phyloP scores from a whole-genome alignment of 2,113 vertebrate species.

The Carassius gibelio region DNA sequence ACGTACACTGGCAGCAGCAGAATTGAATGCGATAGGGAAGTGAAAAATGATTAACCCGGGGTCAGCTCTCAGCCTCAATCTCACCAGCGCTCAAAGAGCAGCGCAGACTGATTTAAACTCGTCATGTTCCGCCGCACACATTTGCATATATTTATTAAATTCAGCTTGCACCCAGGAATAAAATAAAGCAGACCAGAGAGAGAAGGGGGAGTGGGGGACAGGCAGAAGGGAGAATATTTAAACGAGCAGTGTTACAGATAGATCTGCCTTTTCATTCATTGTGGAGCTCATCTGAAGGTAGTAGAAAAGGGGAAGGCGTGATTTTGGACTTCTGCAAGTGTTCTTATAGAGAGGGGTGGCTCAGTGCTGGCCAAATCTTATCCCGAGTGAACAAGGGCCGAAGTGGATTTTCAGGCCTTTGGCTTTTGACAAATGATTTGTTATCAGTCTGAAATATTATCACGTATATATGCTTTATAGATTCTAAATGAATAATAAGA shows the following conservation, averaged over 20 bases:
- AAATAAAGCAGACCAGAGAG: constrained; percentile 74
- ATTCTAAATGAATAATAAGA: neutral
- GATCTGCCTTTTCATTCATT: constrained; percentile 79
- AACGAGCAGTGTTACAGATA: constrained; percentile 78
- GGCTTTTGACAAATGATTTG: constrained; percentile 12
- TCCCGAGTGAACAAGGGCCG: neutral
- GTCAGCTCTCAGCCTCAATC: constrained; percentile 90
- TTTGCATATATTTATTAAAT: constrained; percentile 94
- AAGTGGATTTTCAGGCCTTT: constrained; percentile 12
- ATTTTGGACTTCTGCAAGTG: constrained; percentile 52
- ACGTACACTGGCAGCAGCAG: constrained; percentile 60
- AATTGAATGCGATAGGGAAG: constrained; percentile 91
- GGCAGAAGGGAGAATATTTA: constrained; percentile 72
- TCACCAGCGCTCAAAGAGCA: constrained; percentile 88
- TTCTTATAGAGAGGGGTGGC: neutral
- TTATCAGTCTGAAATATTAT: neutral
- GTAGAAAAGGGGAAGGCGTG: constrained; percentile 26
- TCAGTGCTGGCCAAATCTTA: neutral
- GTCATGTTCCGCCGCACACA: constrained; percentile 87
- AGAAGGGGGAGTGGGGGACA: constrained; percentile 50
- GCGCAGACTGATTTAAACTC: constrained; percentile 90
- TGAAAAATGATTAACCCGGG: constrained; percentile 94
- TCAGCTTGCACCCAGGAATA: constrained; percentile 78
- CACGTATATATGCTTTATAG: neutral
- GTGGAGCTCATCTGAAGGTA: constrained; percentile 49